Evolutionary conservation across 1,140 invertebrate species (phyloP), one percentile per base, ranked within the genome.

Genomic region (Apis cerana): DNA sequence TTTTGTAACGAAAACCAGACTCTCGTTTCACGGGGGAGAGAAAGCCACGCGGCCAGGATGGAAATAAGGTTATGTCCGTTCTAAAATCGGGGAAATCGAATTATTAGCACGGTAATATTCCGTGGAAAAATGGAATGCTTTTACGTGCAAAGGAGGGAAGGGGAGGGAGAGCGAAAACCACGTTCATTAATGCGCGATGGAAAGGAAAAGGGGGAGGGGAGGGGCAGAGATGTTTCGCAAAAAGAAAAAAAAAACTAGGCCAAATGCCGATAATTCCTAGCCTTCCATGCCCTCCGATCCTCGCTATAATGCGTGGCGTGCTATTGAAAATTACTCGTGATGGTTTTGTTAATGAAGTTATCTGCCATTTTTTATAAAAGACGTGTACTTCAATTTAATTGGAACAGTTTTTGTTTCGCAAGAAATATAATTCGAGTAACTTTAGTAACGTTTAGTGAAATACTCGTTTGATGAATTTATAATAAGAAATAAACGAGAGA

Each of bases 181-280:
- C 8, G 12, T 56, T 54, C 50, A 43, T 80, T 43, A 64, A 19
- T 33, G 43, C n/a, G 23, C 9, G 50, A 59, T 23, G 23, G 59
- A 81, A 58, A 19, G 19, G 21, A 67, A 56, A 80, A 56, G 17
- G 23, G 67, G 56, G 56, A 17, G 33, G 33, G 33, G 3, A 7
- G 33, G 33, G 33, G 5, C 0, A 7, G 33, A 54, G 21, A 19
- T 69, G 68, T 78, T 65, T 48, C 68, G 19, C 33, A 52, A 69
- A 43, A 43, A 43, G 7, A 43, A 43, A 43, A 7, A 43, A 43
- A 43, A 23, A 79, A 74, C 64, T 80, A 59, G 75, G 75, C 27
- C 52, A 71, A 61, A 83, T 72, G 12, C 82, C 82, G 27, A 27
- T 72, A 56, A 80, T 80, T 56, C 75, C 58, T 50, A 1, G 9